Percentiles rank a stretch among this genome's conserved stretches.
Evolutionary conservation across 2,113 vertebrate species (phyloP).

Genomic region (Caracal caracal): DNA sequence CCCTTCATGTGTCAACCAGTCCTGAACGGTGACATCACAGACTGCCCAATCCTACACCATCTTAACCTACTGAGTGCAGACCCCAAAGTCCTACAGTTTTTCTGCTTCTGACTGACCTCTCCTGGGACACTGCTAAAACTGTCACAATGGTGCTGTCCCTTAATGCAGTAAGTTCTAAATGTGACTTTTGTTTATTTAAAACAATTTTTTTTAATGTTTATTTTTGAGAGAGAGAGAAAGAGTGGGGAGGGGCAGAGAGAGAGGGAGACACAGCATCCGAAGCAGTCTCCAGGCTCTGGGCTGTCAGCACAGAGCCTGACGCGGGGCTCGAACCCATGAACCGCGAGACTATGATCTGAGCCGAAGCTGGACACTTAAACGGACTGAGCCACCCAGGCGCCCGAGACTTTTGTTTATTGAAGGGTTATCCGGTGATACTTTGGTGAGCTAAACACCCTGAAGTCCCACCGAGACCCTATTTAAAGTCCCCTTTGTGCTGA

Average conservation of each 20-base stretch:
- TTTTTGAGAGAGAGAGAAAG: too few species aligned
- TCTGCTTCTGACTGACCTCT: neutral
- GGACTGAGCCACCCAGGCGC: too few species aligned
- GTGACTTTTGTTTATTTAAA: neutral
- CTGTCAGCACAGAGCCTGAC: too few species aligned
- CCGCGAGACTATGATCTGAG: too few species aligned
- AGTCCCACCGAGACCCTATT: neutral
- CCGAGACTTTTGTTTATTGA: neutral
- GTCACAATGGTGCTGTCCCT: neutral
- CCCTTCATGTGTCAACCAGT: neutral
- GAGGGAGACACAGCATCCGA: too few species aligned
- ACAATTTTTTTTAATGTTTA: too few species aligned
- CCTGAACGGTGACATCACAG: neutral
- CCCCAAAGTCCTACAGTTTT: neutral
- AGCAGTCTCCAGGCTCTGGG: too few species aligned
- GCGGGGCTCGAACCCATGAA: too few species aligned
- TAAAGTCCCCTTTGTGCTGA: neutral
- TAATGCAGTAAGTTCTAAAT: neutral
- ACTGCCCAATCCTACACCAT: neutral
- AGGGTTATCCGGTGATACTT: neutral
- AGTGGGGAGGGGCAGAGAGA: too few species aligned
- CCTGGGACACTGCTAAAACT: neutral
- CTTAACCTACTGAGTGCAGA: neutral
- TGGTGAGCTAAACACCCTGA: neutral
- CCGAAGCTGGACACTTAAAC: too few species aligned